Percentiles rank a stretch among this genome's conserved stretches.
These are phyloP conservation scores for Dreissena rostriformis DNA, from an alignment of 1,140 invertebrate species.

Conservation along the genomic window DNA sequence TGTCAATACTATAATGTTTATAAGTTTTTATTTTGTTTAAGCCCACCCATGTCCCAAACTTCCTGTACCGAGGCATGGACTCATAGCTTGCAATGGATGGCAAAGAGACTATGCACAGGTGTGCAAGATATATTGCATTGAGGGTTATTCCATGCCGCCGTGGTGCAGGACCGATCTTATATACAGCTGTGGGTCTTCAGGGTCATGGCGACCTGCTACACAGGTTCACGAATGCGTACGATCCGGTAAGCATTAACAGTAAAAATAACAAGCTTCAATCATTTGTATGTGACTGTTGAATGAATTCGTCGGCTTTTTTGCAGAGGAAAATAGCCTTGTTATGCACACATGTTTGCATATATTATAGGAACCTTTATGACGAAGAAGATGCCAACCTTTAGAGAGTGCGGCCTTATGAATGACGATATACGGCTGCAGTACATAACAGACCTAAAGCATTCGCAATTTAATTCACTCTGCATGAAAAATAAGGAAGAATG, in stretches of 20 bases:
- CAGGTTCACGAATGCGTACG: not conserved
- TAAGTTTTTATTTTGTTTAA: not conserved
- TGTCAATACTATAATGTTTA: not conserved
- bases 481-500: not conserved
- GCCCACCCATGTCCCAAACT: slow-evolving; percentile 1
- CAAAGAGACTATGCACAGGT: not conserved
- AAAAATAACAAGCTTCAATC: not conserved
- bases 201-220: not conserved
- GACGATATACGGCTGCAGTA: not conserved
- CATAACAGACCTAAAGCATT: not conserved
- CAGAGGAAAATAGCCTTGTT: not conserved
- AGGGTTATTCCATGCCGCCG: not conserved
- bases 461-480: not conserved
- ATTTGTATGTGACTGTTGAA: not conserved
- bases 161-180: too few relatives aligned
- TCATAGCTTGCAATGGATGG: slow-evolving; percentile 8
- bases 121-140: not conserved
- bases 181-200: not conserved
- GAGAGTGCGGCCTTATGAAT: not conserved
- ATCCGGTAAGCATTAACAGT: not conserved
- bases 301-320: not conserved
- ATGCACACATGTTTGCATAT: not conserved
- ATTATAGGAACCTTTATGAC: not conserved
- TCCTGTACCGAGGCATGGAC: not conserved
- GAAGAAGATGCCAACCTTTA: not conserved